Evolutionary conservation across 2,797 vertebrate species (phyloP).

Genomic region (Megaceryle alcyon): DNA sequence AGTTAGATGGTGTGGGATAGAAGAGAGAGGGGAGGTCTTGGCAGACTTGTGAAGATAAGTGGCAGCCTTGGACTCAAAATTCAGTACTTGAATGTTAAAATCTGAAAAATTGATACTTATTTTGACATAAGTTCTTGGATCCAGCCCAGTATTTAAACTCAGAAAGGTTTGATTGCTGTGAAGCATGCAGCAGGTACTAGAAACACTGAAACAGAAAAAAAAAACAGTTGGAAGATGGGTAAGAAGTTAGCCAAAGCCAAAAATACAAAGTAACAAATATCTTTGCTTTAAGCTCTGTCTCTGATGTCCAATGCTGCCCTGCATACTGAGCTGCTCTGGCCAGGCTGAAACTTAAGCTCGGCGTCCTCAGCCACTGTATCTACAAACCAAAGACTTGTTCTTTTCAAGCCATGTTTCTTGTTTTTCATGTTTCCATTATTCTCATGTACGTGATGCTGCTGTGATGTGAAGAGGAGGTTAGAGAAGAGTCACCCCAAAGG

Average conservation of each 20-base stretch:
- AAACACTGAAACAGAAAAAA: not conserved
- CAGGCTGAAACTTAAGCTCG: not conserved
- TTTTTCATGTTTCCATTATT: not conserved
- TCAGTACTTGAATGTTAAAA: not conserved
- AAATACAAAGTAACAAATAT: not conserved
- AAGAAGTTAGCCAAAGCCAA: not conserved
- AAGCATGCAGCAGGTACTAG: not conserved
- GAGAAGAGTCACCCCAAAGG: not conserved
- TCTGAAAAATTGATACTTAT: not conserved
- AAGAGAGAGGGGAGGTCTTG: not conserved
- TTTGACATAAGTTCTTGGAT: not conserved
- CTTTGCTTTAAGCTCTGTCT: rapidly evolving
- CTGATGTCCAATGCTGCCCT: not conserved
- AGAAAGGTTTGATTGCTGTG: not conserved
- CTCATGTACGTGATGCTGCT: not conserved
- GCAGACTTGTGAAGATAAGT: not conserved
- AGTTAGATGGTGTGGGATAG: not conserved
- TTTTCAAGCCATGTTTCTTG: not conserved
- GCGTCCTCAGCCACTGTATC: not conserved
- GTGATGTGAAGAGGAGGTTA: not conserved
- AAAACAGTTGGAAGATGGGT: not conserved
- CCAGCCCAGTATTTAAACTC: not conserved
- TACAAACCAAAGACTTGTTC: rapidly evolving
- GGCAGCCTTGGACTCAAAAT: not conserved
- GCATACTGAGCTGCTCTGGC: not conserved